Evolutionary conservation across 2,797 vertebrate genomes (phyloP).

Genomic region (Argentina silus): DNA sequence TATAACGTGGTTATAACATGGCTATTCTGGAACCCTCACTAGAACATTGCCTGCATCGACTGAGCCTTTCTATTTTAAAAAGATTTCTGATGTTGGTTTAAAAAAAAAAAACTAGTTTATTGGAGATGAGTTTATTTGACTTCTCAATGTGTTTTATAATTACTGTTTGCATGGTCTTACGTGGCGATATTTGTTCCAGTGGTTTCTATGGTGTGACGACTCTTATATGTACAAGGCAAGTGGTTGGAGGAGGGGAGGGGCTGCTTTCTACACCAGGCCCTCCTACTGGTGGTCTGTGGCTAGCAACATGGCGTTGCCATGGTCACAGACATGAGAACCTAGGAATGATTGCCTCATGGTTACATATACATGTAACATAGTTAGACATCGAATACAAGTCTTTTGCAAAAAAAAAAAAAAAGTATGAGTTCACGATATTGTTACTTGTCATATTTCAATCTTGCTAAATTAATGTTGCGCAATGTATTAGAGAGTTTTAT

Average conservation of each 20-base stretch:
- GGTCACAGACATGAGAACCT: slow-evolving; percentile 29
- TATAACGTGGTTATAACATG: slow-evolving; percentile 18
- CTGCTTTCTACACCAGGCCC: not conserved
- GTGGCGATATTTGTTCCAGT: slow-evolving; percentile 79
- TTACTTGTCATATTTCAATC: slow-evolving; percentile 74
- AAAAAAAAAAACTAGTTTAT: slow-evolving; percentile 54
- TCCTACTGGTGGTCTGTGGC: slow-evolving; percentile 28
- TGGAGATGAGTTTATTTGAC: slow-evolving; percentile 68
- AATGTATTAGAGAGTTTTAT: slow-evolving; percentile 61
- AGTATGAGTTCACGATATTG: slow-evolving; percentile 69
- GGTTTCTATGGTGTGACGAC: slow-evolving; percentile 75
- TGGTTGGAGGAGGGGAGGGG: slow-evolving; percentile 9
- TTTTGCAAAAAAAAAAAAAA: slow-evolving; percentile 60
- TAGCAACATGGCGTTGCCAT: slow-evolving; percentile 22
- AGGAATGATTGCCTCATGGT: slow-evolving; percentile 18
- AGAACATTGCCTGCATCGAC: slow-evolving; percentile 80
- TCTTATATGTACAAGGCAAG: slow-evolving; percentile 61
- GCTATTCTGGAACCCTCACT: slow-evolving; percentile 61
- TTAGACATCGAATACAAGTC: slow-evolving; percentile 58
- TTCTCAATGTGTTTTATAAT: slow-evolving; percentile 76
- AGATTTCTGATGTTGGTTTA: slow-evolving; percentile 52
- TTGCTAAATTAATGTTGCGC: slow-evolving; percentile 70
- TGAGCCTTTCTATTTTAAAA: slow-evolving; percentile 77
- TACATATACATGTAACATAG: slow-evolving; percentile 14
- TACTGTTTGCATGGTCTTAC: slow-evolving; percentile 81